Conservation (phyloP, 2,888 invertebrate species). For the Drosophila paracracens region DNA sequence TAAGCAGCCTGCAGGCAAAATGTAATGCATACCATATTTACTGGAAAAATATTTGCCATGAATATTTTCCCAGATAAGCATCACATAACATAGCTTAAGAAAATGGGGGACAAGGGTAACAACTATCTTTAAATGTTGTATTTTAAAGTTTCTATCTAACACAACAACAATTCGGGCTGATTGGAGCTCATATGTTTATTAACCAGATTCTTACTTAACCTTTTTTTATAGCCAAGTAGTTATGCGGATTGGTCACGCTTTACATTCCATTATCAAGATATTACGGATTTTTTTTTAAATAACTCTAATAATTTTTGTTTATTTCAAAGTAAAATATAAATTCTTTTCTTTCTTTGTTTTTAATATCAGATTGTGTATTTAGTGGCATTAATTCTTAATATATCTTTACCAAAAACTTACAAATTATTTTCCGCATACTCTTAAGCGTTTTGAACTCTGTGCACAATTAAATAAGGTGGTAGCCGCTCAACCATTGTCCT, state of each 20-base stretch:
- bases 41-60: constrained; percentile 41
- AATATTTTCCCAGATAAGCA: constrained; percentile 29
- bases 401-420: neutral
- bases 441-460: constrained; percentile 54
- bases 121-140: neutral
- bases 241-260: neutral
- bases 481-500: constrained; percentile 26
- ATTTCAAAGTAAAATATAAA: no score
- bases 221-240: neutral
- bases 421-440: constrained; percentile 15
- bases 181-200: neutral
- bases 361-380: neutral
- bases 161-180: neutral
- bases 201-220: no score
- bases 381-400: neutral
- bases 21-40: constrained; percentile 6
- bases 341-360: neutral
- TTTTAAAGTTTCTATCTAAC: neutral
- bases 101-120: neutral
- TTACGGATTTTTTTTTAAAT: no score
- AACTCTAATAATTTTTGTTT: no score
- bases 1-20: constrained; percentile 17
- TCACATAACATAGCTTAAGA: constrained; percentile 1
- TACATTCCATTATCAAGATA: no score
- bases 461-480: constrained; percentile 52